Percentiles rank a stretch among this genome's conserved stretches.
phyloP scores from a whole-genome alignment of 2,113 vertebrate genomes.

The Xenus cinereus region DNA sequence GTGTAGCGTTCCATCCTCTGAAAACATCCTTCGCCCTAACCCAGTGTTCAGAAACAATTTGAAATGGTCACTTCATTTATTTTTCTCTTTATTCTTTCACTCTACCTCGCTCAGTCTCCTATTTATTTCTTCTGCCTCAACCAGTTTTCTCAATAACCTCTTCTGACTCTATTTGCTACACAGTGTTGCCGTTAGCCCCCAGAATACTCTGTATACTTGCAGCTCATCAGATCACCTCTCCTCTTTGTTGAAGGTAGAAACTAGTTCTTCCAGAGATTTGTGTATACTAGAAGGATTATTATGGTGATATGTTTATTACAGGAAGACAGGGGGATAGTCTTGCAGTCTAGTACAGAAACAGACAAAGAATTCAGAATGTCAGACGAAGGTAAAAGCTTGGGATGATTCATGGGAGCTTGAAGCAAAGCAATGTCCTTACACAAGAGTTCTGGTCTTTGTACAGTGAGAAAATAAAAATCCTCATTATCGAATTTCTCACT shows the following conservation, averaged over 20 bases:
- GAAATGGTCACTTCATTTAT: neutral
- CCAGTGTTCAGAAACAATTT: neutral
- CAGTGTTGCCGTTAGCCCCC: neutral
- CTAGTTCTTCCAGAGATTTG: neutral
- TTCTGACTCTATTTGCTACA: neutral
- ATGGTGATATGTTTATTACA: constrained; percentile 22
- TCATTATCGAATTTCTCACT: neutral
- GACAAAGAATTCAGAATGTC: neutral
- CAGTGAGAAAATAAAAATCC: neutral
- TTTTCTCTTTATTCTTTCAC: neutral
- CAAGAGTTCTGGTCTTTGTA: constrained; percentile 30
- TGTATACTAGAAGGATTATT: constrained; percentile 9
- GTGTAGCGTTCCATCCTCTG: neutral
- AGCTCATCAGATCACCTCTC: neutral
- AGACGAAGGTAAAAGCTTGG: constrained; percentile 3
- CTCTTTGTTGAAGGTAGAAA: neutral
- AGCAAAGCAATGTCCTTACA: constrained; percentile 7
- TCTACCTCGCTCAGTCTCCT: neutral
- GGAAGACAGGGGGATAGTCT: constrained; percentile 27
- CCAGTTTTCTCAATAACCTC: neutral
- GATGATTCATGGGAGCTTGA: constrained; percentile 33
- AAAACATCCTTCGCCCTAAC: neutral
- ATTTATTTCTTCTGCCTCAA: neutral
- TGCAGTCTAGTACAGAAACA: constrained; percentile 26
- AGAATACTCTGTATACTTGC: neutral